These are phyloP conservation scores for Meleagris gallopavo DNA, from an alignment of 2,113 vertebrate genomes.

Conservation along the genomic window DNA sequence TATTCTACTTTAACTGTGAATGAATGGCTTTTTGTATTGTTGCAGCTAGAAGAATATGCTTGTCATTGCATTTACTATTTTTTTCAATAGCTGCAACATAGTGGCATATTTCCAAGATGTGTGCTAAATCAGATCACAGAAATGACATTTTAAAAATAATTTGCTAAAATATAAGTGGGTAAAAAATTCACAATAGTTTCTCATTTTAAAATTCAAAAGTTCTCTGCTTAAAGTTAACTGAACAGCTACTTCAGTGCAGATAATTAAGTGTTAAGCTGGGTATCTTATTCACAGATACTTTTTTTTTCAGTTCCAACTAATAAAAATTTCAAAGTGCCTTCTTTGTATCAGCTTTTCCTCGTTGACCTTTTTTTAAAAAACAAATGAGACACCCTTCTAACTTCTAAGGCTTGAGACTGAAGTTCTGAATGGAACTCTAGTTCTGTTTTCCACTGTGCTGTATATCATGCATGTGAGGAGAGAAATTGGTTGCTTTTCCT, in stretches of 20 bases:
- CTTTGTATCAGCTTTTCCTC: constrained; percentile 18
- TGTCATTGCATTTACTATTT: constrained; percentile 47
- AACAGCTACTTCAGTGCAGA: constrained; percentile 12
- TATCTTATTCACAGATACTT: not conserved
- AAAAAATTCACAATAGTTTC: not conserved
- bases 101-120: constrained; percentile 54
- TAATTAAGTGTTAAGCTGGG: not conserved
- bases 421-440: not conserved
- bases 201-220: not conserved
- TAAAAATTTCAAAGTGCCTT: constrained; percentile 47
- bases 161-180: constrained; percentile 7
- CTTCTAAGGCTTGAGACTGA: not conserved
- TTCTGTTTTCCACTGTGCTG: not conserved
- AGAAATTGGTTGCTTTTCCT: not conserved
- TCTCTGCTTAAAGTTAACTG: too few relatives aligned
- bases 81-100: constrained; percentile 45
- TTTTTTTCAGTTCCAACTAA: not conserved
- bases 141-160: constrained; percentile 53
- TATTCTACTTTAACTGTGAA: constrained; percentile 58
- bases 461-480: not conserved
- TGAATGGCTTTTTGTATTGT: constrained; percentile 48
- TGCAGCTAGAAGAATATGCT: constrained; percentile 29
- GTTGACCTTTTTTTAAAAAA: not conserved
- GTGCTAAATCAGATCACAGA: constrained; percentile 40
- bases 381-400: not conserved